These are phyloP conservation scores for Hedya salicella DNA, from an alignment of 2,888 invertebrate genomes.

Conservation along the genomic window DNA sequence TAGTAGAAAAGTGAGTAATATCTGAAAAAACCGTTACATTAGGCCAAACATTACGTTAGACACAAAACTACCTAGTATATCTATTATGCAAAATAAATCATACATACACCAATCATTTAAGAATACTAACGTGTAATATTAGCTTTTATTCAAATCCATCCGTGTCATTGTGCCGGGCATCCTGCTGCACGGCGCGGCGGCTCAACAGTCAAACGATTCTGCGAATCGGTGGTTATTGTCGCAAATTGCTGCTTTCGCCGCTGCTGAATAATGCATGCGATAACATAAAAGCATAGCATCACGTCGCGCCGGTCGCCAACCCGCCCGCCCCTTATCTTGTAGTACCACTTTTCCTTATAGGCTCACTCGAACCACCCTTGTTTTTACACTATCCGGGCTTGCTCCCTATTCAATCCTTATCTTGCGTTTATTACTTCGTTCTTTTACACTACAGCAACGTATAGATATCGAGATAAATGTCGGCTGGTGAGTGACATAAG, in stretches of 20 bases:
- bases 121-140: constrained; percentile 2
- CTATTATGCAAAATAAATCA: no score
- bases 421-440: no score
- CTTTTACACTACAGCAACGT: no score
- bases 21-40: no score
- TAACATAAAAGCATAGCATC: constrained; percentile 80
- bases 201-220: constrained; percentile 76
- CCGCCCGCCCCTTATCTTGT: constrained; percentile 46
- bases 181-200: constrained; percentile 79
- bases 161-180: constrained; percentile 78
- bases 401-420: neutral
- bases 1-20: no score
- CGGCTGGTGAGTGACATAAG: no score
- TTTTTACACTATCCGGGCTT: neutral
- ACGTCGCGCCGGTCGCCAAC: constrained; percentile 58
- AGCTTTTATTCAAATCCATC: constrained; percentile 75
- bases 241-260: constrained; percentile 85
- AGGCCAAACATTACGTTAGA: no score
- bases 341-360: neutral
- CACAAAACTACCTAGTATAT: no score
- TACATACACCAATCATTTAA: neutral
- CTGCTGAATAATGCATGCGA: constrained; percentile 83
- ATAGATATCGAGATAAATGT: no score
- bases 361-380: neutral
- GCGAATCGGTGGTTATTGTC: constrained; percentile 83